A percentile compares a stretch with the other conserved stretches of the same genome.
Evolutionary conservation across 2,797 vertebrate genomes (phyloP).

Genomic region (Uromys caudimaculatus): DNA sequence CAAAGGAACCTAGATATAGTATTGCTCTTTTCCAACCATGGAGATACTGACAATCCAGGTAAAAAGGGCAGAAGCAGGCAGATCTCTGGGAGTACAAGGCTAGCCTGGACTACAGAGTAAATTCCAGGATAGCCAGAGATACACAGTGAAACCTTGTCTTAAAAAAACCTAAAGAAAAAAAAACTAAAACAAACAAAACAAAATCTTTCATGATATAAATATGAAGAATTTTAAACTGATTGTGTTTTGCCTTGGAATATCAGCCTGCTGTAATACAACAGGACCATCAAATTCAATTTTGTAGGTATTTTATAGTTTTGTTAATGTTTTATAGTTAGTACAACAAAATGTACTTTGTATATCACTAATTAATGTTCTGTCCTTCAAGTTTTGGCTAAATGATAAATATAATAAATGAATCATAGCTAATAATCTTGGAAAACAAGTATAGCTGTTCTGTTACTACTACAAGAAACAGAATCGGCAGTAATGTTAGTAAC

Average conservation of each 20-base stretch:
- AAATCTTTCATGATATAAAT: not conserved
- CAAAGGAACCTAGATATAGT: not conserved
- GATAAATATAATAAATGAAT: not conserved
- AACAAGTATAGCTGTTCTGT: not conserved
- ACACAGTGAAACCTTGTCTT: not conserved
- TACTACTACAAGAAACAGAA: not conserved
- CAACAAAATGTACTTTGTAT: conserved; percentile 20
- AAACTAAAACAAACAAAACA: not conserved
- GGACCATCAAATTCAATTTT: not conserved
- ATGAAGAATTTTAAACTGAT: not conserved
- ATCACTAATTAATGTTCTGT: not conserved
- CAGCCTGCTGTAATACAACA: not conserved
- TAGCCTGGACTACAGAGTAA: not conserved
- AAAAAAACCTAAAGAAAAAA: not conserved
- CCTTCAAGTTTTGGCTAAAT: not conserved
- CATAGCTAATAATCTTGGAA: not conserved
- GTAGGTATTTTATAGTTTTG: not conserved
- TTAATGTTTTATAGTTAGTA: not conserved
- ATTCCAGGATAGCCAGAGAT: not conserved
- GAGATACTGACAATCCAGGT: not conserved
- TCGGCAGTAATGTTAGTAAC: not conserved
- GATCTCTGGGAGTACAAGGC: not conserved
- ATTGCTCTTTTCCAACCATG: not conserved
- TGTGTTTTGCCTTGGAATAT: not conserved
- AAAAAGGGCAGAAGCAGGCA: not conserved